phyloP scores from a whole-genome alignment of 1,140 invertebrate genomes.

The Drosophila persimilis region DNA sequence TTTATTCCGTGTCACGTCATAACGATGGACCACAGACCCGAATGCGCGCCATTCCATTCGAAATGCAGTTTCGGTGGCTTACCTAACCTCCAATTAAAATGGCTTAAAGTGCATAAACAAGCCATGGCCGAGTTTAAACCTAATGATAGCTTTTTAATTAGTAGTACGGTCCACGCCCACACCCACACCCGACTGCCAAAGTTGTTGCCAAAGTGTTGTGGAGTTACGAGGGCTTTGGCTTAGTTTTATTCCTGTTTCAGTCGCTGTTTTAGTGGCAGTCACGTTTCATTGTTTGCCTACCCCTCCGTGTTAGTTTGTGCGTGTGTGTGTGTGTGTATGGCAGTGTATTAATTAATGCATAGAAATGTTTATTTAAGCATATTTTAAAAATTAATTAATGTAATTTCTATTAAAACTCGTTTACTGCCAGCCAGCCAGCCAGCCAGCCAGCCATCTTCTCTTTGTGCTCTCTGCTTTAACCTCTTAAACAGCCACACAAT shows the following conservation, averaged over 20 bases:
- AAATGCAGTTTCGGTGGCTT: background rate
- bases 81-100: slow-evolving; percentile 36
- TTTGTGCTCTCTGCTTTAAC: slow-evolving; percentile 18
- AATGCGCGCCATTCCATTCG: background rate
- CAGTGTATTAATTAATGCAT: slow-evolving; percentile 60
- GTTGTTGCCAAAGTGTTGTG: background rate
- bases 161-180: background rate
- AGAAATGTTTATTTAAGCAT: slow-evolving; percentile 67
- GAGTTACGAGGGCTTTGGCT: background rate
- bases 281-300: slow-evolving; percentile 46
- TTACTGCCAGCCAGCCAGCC: slow-evolving; percentile 5
- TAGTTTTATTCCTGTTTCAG: background rate
- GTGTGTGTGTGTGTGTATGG: background rate
- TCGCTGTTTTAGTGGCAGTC: slow-evolving; percentile 41
- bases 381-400: slow-evolving; percentile 74
- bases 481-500: slow-evolving; percentile 57
- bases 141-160: slow-evolving; percentile 46
- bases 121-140: slow-evolving; percentile 21
- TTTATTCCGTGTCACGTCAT: background rate
- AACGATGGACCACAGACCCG: background rate
- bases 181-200: background rate
- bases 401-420: slow-evolving; percentile 69
- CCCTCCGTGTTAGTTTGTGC: background rate
- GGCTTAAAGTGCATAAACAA: slow-evolving; percentile 43
- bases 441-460: background rate